Base-by-base conservation (phyloP, 2,888 invertebrate genomes). In the Caenorhabditis parvicauda region DNA sequence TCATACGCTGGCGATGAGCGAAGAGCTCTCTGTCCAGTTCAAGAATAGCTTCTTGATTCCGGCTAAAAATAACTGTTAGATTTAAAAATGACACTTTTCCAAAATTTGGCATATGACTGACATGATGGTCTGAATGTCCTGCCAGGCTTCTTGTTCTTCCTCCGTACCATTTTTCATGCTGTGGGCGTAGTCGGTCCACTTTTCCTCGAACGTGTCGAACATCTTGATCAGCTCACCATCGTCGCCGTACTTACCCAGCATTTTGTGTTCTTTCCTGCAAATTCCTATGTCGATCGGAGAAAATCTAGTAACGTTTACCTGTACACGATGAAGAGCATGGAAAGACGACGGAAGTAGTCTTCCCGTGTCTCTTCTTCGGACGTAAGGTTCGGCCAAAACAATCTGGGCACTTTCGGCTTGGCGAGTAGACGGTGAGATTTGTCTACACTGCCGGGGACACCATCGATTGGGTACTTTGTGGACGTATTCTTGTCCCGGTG, bases 231-330 rank as follows among this genome's bases (percentile, higher is more conserved):
- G 1, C 4, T 35, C 47, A 7, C 43, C 35, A 1, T 19, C 3
- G 1, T 5, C 46, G 2, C 7, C 19, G 6, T 21, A 5, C 4
- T 12, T 12, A 2, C 41, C 12, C 2, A 38, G 24, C 0, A 41
- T 29, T 1, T 17, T 22, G 7, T 43, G 22, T 43, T 54, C 54
- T 14, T 25, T 21, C 5, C 27, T 14, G 48, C 54, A 54, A n/a
- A 32, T 32, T 9, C 35, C n/a, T 32, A 9, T 32, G 9, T n/a
- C n/a, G 35, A 12, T 9, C 9, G 9, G 35, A n/a, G 35, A 32
- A 32, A 32, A 9, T 9, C 35, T 32, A 12, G 9, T 32, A n/a
- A n/a, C n/a, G 9, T n/a, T 32, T 32, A 9, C n/a, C 35, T 32
- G 9, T n/a, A 32, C n/a, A 44, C 45, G 14, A 49, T 27, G 24